Conservation (phyloP, 2,113 vertebrate genomes). For the Barbus barbus region DNA sequence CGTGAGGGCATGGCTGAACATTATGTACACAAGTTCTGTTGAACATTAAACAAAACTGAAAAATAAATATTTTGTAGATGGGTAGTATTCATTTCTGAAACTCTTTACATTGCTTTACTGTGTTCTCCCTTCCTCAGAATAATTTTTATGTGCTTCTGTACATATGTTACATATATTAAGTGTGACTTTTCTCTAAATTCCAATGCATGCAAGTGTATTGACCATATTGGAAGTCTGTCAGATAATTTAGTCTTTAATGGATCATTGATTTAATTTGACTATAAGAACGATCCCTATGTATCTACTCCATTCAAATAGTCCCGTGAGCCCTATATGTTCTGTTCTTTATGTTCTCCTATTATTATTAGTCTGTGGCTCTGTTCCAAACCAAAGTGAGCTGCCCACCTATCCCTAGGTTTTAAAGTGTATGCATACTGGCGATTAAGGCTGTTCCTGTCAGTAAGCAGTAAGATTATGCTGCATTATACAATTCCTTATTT, state of each 20-base stretch:
- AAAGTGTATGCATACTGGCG: background rate
- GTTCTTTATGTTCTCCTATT: background rate
- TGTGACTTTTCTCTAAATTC: background rate
- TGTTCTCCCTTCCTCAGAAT: background rate
- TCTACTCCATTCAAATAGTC: too few species aligned
- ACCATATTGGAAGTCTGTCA: background rate
- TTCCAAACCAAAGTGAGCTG: background rate
- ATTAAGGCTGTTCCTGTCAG: background rate
- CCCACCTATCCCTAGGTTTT: background rate
- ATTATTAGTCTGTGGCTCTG: background rate
- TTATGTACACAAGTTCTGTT: background rate
- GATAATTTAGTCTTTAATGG: background rate
- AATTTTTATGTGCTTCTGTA: background rate
- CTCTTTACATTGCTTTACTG: background rate
- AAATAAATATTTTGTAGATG: background rate
- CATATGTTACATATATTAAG: background rate
- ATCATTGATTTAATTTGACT: background rate
- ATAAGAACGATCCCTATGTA: background rate
- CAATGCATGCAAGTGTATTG: constrained; percentile 11
- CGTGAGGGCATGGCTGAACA: background rate
- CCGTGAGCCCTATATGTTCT: background rate
- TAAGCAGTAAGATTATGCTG: background rate
- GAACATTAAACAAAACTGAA: background rate
- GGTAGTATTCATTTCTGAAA: background rate
- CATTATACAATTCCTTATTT: background rate